Evolutionary conservation across 2,113 vertebrate species (phyloP).

Genomic region (Oreotrochilus melanogaster): DNA sequence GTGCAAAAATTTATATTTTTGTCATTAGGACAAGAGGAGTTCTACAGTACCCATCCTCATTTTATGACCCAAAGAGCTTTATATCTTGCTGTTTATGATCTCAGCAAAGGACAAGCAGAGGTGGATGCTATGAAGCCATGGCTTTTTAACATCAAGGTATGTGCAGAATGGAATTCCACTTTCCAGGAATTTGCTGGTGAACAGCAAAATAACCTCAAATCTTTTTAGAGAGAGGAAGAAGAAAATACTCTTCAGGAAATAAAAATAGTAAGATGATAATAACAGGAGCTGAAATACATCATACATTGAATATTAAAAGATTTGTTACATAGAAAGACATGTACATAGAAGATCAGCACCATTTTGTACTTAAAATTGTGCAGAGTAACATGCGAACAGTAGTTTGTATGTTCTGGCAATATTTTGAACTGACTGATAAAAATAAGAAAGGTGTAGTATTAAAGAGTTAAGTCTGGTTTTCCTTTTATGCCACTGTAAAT

Average conservation of each 20-base stretch:
- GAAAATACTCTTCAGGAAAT: neutral
- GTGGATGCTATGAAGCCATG: conserved; percentile 94
- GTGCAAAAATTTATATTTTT: neutral
- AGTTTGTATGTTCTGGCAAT: neutral
- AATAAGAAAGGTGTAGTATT: neutral
- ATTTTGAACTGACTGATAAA: neutral
- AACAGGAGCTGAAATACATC: neutral
- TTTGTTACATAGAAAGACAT: neutral
- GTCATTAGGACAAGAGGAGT: conserved; percentile 88
- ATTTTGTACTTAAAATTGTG: neutral
- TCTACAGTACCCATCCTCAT: conserved; percentile 90
- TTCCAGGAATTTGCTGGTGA: neutral
- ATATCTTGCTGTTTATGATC: conserved; percentile 93
- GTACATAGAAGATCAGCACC: neutral
- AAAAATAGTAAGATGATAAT: neutral
- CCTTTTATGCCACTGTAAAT: neutral
- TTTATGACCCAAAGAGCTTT: conserved; percentile 93
- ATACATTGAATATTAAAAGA: neutral
- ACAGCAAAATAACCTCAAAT: neutral
- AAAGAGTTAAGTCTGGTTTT: neutral
- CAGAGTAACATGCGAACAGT: neutral
- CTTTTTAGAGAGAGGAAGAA: neutral
- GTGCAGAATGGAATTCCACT: neutral
- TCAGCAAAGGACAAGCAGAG: conserved; percentile 90
- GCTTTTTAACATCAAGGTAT: conserved; percentile 97